phyloP scores from a whole-genome alignment of 2,797 vertebrate genomes.

The Halcyon leucocephala region DNA sequence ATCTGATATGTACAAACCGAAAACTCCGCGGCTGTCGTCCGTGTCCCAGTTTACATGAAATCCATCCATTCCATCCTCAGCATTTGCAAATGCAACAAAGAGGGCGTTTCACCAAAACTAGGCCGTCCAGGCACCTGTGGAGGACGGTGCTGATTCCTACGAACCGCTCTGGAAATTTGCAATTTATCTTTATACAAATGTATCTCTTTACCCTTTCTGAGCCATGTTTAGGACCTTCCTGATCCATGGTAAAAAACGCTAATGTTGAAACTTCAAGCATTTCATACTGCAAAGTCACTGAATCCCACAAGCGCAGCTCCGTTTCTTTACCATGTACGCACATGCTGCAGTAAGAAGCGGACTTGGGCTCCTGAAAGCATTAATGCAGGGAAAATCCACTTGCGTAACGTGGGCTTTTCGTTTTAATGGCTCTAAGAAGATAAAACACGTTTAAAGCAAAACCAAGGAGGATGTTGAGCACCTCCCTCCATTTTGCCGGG shows the following conservation, averaged over 20 bases:
- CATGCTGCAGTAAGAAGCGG: neutral
- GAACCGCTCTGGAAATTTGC: neutral
- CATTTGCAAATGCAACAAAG: neutral
- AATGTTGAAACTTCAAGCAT: neutral
- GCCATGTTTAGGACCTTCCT: neutral
- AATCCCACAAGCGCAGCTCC: neutral
- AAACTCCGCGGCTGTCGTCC: neutral
- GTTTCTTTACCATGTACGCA: neutral
- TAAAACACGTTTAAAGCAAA: neutral
- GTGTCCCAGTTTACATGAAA: neutral
- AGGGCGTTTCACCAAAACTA: neutral
- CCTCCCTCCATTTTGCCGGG: neutral
- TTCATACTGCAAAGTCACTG: neutral
- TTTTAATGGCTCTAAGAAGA: neutral
- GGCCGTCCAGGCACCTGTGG: neutral
- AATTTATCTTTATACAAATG: neutral
- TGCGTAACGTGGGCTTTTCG: neutral
- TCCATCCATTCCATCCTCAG: neutral
- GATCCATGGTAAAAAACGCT: neutral
- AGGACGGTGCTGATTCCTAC: neutral
- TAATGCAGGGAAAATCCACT: neutral
- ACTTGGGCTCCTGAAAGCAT: constrained; percentile 23
- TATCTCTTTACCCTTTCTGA: neutral
- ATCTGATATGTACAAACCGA: neutral
- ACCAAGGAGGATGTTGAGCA: neutral